Evolutionary conservation across 2,797 vertebrate genomes (phyloP).

Genomic region (Acridotheres tristis): DNA sequence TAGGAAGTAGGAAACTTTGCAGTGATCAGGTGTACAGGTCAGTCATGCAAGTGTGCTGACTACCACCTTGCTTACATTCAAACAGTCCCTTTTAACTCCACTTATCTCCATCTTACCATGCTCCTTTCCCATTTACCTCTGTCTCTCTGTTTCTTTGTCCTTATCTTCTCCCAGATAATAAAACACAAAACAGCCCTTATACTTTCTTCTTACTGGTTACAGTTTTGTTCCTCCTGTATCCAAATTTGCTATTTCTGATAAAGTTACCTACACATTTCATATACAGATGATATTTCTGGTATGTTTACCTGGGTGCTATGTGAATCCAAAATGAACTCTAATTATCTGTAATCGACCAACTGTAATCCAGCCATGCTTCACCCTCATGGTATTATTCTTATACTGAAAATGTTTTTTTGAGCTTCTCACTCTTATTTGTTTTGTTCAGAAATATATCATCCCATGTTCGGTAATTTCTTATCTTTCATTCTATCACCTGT

Average conservation of each 20-base stretch:
- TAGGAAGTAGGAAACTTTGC: background rate
- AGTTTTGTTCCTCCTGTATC: background rate
- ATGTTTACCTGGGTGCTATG: background rate
- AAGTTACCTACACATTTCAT: background rate
- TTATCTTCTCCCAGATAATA: background rate
- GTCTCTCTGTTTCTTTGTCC: background rate
- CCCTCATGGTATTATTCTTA: background rate
- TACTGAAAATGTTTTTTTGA: background rate
- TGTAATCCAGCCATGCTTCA: background rate
- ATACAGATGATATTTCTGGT: background rate
- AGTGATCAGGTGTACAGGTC: background rate
- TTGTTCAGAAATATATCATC: background rate
- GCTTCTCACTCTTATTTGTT: background rate
- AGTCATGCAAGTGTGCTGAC: background rate
- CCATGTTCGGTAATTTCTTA: background rate
- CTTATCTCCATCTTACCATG: background rate
- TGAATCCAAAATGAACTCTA: background rate
- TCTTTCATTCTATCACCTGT: fast-evolving
- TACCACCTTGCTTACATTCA: background rate
- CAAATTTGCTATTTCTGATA: background rate
- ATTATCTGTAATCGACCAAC: background rate
- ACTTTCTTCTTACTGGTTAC: background rate
- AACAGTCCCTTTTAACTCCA: background rate
- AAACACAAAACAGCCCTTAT: background rate
- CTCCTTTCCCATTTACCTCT: background rate